Percentiles rank a stretch among this genome's conserved stretches.
phyloP scores from a whole-genome alignment of 2,888 invertebrate genomes.

The Rhimphoctona megacephalus region DNA sequence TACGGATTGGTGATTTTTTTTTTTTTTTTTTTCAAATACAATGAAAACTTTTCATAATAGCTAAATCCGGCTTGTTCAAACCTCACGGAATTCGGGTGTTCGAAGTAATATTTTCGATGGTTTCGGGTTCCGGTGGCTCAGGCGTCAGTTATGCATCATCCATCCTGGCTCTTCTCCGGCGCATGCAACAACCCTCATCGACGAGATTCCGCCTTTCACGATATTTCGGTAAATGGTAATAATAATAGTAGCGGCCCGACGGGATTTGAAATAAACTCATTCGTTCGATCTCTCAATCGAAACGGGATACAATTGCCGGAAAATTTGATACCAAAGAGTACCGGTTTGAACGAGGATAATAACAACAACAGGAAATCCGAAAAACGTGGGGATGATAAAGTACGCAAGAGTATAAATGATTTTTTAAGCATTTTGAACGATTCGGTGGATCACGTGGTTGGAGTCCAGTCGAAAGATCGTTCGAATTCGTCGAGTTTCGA shows the following conservation, averaged over 20 bases:
- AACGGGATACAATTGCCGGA: slow-evolving; percentile 53
- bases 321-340: slow-evolving; percentile 29
- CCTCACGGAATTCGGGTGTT: not conserved
- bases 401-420: slow-evolving; percentile 50
- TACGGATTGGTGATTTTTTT: slow-evolving; percentile 24
- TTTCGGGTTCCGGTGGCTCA: not conserved
- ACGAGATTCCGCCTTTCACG: slow-evolving; percentile 27
- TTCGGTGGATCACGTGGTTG: slow-evolving; percentile 53
- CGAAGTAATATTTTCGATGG: slow-evolving; percentile 39
- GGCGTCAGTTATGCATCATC: slow-evolving; percentile 60
- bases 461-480: not conserved
- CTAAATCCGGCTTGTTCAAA: not conserved
- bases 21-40: not conserved
- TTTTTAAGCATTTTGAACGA: slow-evolving; percentile 55
- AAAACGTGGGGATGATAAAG: not conserved
- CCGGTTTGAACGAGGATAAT: not conserved
- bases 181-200: slow-evolving; percentile 25
- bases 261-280: slow-evolving; percentile 60
- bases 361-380: not conserved
- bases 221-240: slow-evolving; percentile 29
- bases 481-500: slow-evolving; percentile 50
- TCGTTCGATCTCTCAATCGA: slow-evolving; percentile 64
- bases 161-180: slow-evolving; percentile 61
- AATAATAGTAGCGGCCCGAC: not conserved
- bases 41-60: slow-evolving; percentile 15